Evolutionary conservation across 2,797 vertebrate genomes (phyloP), one percentile per base, ranked within the genome.

Genomic region (Xenopus petersii): DNA sequence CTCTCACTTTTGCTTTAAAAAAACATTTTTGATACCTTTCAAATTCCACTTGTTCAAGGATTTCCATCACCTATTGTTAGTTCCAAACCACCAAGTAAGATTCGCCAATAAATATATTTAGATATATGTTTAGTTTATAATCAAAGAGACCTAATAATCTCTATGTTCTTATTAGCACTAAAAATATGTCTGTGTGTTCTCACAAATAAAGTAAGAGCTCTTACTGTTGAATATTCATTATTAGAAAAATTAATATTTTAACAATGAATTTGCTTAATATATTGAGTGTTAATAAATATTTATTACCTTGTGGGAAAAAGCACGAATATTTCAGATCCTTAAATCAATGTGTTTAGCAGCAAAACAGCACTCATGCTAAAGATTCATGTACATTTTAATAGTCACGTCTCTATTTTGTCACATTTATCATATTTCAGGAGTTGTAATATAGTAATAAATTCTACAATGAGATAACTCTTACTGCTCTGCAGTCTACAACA

Each of bases 401-500:
- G 60, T 71, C 51, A 5, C 48, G 15, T 49, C 54, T 63, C 46
- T 54, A 42, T 9, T 42, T 42, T 42, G 36, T 42, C 36, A 42
- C 36, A 42, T 42, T 42, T 42, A 42, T 42, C 36, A 42, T 42
- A 42, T 42, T 42, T 42, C n/a, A n/a, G 62, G 33, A 64, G 30
- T 16, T 55, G 66, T 55, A 61, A 36, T 55, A 36, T 47, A 30
- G 15, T 74, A 24, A 61, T 74, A 74, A 74, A 67, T 49, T 61
- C 24, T 49, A 67, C 63, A 63, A 74, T 68, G 12, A 5, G 17
- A 69, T 69, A 26, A 64, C 42, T 75, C 48, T 67, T 62, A 46
- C 47, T 83, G 85, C 83, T 82, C 80, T 83, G 85, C 86, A 89
- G 46, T 12, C 62, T 54, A 64, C 12, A 73, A 47, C 75, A 74